Conservation (phyloP, 2,113 vertebrate species). For the Anoplopoma fimbria region DNA sequence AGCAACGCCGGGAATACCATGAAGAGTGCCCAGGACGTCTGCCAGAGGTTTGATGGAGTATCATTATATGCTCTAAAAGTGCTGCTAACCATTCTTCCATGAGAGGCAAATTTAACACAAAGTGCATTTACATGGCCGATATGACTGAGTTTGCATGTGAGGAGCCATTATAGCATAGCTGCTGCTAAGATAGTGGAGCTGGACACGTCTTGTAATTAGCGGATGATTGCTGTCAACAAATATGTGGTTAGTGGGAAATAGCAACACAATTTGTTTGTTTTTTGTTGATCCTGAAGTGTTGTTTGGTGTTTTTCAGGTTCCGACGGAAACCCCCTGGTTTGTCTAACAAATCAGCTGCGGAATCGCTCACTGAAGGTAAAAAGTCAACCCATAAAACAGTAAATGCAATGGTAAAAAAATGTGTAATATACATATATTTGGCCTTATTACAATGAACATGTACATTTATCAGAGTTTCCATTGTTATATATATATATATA, state of each 20-base stretch:
- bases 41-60: conserved; percentile 81
- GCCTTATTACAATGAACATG: background rate
- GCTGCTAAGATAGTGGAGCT: background rate
- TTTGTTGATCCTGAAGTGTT: background rate
- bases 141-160: conserved; percentile 72
- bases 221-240: background rate
- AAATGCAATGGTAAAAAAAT: background rate
- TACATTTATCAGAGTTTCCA: too few relatives aligned
- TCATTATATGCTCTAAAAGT: background rate
- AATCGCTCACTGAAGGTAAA: conserved; percentile 83
- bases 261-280: background rate
- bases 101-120: conserved; percentile 37
- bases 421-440: background rate
- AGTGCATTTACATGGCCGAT: conserved; percentile 62
- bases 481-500: too few relatives aligned
- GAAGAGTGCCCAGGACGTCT: conserved; percentile 87
- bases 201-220: background rate
- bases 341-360: conserved; percentile 69
- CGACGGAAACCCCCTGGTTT: conserved; percentile 81
- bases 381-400: background rate
- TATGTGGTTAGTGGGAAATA: background rate
- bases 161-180: background rate
- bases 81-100: background rate
- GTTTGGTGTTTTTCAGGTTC: conserved; percentile 77
- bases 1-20: conserved; percentile 85